Percentiles rank a stretch among this genome's conserved stretches.
Evolutionary conservation across 23 tunicate species (phyloP).

Genomic region (Oikopleura vanhoeffeni): DNA sequence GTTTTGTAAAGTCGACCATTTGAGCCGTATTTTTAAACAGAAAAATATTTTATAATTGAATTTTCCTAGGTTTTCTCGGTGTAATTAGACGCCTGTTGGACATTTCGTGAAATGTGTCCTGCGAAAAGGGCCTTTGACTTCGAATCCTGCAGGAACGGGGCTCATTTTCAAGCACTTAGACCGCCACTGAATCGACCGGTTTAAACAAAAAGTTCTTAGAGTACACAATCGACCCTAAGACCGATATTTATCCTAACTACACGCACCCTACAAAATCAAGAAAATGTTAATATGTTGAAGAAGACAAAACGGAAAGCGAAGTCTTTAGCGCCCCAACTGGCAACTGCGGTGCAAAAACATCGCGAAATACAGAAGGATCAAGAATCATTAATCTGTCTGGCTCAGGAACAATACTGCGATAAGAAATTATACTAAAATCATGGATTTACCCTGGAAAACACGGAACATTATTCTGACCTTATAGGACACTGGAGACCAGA

Average conservation of each 20-base stretch:
- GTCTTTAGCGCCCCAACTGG: not conserved
- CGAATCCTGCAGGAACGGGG: slow-evolving; percentile 1
- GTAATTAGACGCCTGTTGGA: slow-evolving; percentile 70
- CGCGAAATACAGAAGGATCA: not conserved
- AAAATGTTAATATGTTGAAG: not conserved
- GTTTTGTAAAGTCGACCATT: too few species aligned
- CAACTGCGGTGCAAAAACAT: not conserved
- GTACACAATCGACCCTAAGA: slow-evolving; percentile 21
- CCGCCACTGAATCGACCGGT: not conserved
- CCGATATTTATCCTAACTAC: slow-evolving; percentile 13
- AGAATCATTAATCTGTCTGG: not conserved
- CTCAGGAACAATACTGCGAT: not conserved
- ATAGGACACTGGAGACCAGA: not conserved
- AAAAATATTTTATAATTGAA: too few species aligned
- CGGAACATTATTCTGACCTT: not conserved
- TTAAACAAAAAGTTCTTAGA: slow-evolving; percentile 16
- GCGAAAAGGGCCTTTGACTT: not conserved
- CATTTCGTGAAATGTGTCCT: slow-evolving; percentile 16
- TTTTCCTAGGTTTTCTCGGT: slow-evolving; percentile 72
- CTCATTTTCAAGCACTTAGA: not conserved
- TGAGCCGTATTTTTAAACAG: too few species aligned
- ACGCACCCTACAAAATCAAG: not conserved
- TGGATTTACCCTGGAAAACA: not conserved
- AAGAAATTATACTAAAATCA: not conserved
- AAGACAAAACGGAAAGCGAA: not conserved